phyloP scores from a whole-genome alignment of 2,113 vertebrate species.

The Pluvialis apricaria region DNA sequence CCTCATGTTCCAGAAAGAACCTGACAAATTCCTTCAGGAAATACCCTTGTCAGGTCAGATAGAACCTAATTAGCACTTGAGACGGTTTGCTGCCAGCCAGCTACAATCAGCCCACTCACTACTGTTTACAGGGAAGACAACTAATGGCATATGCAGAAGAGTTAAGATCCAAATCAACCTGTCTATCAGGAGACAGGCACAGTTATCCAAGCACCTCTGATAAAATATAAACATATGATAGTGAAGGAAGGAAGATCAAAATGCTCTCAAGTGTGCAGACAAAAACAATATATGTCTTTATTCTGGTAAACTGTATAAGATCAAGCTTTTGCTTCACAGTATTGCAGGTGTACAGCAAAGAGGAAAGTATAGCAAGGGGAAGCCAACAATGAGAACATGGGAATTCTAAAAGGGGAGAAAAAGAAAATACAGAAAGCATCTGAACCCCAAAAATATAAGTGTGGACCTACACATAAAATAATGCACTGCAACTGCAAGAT shows the following conservation, averaged over 20 bases:
- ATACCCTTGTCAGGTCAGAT: not conserved
- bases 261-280: not conserved
- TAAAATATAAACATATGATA: not conserved
- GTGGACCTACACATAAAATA: not conserved
- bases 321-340: not conserved
- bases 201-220: not conserved
- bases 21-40: not conserved
- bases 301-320: not conserved
- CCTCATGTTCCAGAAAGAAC: not conserved
- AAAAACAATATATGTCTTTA: not conserved
- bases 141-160: not conserved
- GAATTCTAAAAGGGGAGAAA: not conserved
- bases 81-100: not conserved
- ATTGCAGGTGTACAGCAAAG: not conserved
- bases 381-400: not conserved
- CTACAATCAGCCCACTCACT: not conserved
- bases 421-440: not conserved
- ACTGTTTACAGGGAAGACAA: not conserved
- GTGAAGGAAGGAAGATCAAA: not conserved
- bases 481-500: not conserved
- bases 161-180: not conserved
- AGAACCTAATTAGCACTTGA: not conserved
- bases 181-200: not conserved
- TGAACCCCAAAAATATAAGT: not conserved
- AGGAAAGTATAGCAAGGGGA: not conserved